Conservation (phyloP, 2,113 vertebrate genomes). For the Gallinago undulata region DNA sequence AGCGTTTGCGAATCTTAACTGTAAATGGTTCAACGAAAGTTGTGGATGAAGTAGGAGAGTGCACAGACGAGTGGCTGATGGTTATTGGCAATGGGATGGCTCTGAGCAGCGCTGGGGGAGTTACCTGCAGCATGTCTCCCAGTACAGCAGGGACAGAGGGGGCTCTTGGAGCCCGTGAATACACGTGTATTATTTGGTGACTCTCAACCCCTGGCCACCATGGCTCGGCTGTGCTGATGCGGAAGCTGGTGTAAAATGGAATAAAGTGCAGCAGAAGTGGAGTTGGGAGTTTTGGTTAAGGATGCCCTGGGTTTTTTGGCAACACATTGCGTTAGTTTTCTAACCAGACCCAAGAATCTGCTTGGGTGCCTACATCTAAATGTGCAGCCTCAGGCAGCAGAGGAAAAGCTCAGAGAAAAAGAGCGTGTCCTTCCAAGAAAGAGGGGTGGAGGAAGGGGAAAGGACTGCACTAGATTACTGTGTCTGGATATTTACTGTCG, state of each 20-base stretch:
- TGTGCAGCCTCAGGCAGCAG: neutral
- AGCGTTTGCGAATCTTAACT: neutral
- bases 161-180: neutral
- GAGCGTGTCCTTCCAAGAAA: conserved; percentile 38
- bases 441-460: neutral
- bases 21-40: neutral
- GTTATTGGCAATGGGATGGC: neutral
- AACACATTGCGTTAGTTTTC: neutral
- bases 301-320: neutral
- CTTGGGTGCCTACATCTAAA: neutral
- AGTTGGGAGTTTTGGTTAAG: neutral
- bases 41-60: neutral
- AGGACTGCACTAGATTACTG: conserved; percentile 40
- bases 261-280: neutral
- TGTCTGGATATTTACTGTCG: conserved; percentile 21
- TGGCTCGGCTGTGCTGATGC: neutral
- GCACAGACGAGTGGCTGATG: neutral
- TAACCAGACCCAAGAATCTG: neutral
- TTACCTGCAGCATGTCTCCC: neutral
- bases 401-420: neutral
- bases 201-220: neutral
- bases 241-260: neutral
- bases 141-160: neutral
- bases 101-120: neutral
- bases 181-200: neutral